Evolutionary conservation across 1,140 invertebrate species (phyloP).

Genomic region (Zaprionus kolodkinae): DNA sequence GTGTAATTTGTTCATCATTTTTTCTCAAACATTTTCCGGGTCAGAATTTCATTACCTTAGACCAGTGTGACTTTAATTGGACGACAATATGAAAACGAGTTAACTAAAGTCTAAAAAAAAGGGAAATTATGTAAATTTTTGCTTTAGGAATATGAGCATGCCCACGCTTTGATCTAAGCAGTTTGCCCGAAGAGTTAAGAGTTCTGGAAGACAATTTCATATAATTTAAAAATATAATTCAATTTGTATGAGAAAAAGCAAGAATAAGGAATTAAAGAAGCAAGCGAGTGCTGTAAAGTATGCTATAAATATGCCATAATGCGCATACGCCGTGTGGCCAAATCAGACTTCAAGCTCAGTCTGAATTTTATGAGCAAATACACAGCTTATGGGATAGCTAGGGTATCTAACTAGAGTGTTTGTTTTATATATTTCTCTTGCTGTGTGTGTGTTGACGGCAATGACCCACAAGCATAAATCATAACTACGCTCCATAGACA

Average conservation of each 20-base stretch:
- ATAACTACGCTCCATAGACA: slow-evolving; percentile 60
- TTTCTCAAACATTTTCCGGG: slow-evolving; percentile 19
- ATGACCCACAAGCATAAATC: slow-evolving; percentile 80
- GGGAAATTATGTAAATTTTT: slow-evolving; percentile 18
- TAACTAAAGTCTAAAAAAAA: slow-evolving; percentile 33
- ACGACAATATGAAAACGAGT: slow-evolving; percentile 63
- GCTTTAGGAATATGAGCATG: not conserved
- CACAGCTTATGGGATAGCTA: slow-evolving; percentile 16
- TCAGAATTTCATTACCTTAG: slow-evolving; percentile 63
- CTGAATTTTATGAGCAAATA: not conserved
- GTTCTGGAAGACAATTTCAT: slow-evolving; percentile 6
- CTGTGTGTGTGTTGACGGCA: slow-evolving; percentile 69
- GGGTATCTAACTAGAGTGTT: slow-evolving; percentile 46
- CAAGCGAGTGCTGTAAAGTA: slow-evolving; percentile 9
- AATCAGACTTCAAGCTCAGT: not conserved
- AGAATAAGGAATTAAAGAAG: not conserved
- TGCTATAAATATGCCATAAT: slow-evolving; percentile 22
- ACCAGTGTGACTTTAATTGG: slow-evolving; percentile 56
- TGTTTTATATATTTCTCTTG: slow-evolving; percentile 73
- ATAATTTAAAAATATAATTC: slow-evolving; percentile 22
- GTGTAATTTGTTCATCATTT: slow-evolving; percentile 21
- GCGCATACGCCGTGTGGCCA: slow-evolving; percentile 5
- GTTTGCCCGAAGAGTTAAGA: slow-evolving; percentile 16
- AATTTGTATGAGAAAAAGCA: not conserved
- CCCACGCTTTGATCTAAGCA: slow-evolving; percentile 23